Conservation (phyloP, 2,113 vertebrate species). For the Callospermophilus lateralis region DNA sequence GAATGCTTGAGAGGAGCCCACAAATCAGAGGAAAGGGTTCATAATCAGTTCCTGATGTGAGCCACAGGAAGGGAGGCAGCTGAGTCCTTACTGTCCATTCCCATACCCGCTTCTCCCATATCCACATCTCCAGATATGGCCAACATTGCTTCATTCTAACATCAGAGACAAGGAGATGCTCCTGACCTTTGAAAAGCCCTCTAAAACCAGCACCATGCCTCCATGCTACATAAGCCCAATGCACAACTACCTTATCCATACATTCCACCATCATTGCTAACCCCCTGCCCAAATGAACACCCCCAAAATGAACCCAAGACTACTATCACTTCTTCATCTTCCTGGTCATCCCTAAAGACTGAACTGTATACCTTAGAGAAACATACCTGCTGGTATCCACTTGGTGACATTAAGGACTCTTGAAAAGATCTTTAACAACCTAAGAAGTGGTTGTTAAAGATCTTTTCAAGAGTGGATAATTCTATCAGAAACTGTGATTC, state of each 20-base stretch:
- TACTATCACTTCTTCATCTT: not conserved
- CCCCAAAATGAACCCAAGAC: not conserved
- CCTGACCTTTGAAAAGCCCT: not conserved
- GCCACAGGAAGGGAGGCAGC: not conserved
- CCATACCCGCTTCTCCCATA: not conserved
- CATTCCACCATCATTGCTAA: too few species aligned
- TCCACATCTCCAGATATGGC: not conserved
- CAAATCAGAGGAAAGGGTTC: not conserved
- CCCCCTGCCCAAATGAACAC: too few species aligned
- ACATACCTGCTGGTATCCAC: not conserved
- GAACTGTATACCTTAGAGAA: not conserved
- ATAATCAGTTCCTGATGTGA: fast-evolving
- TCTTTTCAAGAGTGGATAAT: too few species aligned
- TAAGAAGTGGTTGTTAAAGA: not conserved
- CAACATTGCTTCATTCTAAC: not conserved
- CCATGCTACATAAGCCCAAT: not conserved
- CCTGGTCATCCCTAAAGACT: not conserved
- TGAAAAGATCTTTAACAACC: not conserved
- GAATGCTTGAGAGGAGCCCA: not conserved
- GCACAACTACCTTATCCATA: too few species aligned
- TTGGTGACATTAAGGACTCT: not conserved
- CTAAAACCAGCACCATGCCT: not conserved
- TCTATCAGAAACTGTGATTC: not conserved
- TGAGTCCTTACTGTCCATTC: fast-evolving
- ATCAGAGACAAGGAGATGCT: not conserved